Base-by-base conservation (phyloP, 2,113 vertebrate genomes). In the Osmerus mordax region DNA sequence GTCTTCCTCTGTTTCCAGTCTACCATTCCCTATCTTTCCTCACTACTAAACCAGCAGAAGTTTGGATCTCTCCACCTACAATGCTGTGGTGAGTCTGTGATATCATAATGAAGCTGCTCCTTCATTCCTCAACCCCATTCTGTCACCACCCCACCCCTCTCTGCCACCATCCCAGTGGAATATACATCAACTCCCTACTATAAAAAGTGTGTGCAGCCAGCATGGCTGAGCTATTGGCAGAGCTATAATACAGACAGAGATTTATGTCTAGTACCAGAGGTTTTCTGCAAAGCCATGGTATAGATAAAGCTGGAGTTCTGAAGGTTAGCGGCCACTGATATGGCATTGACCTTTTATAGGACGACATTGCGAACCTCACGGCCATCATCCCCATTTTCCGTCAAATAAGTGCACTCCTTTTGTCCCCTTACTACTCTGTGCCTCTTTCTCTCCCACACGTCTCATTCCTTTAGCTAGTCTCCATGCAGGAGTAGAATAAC, bases 121-220 rank as follows among this genome's bases (percentile, higher is more conserved):
- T 82, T 90, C 81, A 81, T 0, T 65, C 87, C 79, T 90, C 92
- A 94, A 87, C 94, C 93, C 85, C 89, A 94, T 95, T 95, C 94
- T 95, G 94, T 94, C 94, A 94, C 67, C 87, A 65, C 73, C 78
- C 80, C 60, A 2, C 53, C 12, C 67, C 90, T 77, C 60, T 79
- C 86, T 64, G 78, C 87, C 84, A 47, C 41, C 73, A 52, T 74
- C 78, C 80, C 72, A 69, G 84, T 90, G 84, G 90, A 92, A 88
- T 87, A 90, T 74, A 78, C 36, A 75, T 93, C 92, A 92, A 78
- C 86, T 60, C 59, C 2, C 54, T 64, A 28, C 84, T 76, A 89
- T 91, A 91, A 91, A 92, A 86, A 87, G 83, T 88, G 80, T 87
- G 92, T 89, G 91, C 90, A 89, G 82, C 83, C 90, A 88, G 87